Evolutionary conservation across 2,113 vertebrate species (phyloP).

Genomic region (Hyperopisus bebe): DNA sequence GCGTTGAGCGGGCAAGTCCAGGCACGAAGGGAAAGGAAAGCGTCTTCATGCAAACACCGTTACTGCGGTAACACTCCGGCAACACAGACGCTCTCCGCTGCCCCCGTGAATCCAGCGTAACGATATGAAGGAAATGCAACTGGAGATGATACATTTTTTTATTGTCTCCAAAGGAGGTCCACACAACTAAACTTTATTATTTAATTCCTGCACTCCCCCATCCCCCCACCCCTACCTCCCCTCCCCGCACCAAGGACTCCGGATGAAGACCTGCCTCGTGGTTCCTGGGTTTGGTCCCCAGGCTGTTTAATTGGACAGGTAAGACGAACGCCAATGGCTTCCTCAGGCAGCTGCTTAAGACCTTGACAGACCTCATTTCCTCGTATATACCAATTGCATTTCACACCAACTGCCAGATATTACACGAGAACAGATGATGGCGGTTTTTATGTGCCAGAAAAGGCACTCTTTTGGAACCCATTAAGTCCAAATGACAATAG

Average conservation of each 20-base stretch:
- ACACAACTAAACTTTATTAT: not conserved
- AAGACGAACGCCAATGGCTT: not conserved
- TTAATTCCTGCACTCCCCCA: not conserved
- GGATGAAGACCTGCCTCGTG: not conserved
- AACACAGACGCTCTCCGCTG: slow-evolving; percentile 32
- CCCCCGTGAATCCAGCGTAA: not conserved
- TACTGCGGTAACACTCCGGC: slow-evolving; percentile 69
- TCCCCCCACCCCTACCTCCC: not conserved
- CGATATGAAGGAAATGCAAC: slow-evolving; percentile 25
- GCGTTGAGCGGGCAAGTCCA: slow-evolving; percentile 61
- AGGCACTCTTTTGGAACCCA: not conserved
- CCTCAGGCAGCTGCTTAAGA: not conserved
- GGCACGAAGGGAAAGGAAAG: slow-evolving; percentile 53
- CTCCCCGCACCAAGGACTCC: not conserved
- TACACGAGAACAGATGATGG: not conserved
- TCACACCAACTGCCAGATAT: not conserved
- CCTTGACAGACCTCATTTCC: not conserved
- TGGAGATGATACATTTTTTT: not conserved
- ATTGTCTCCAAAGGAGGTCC: not conserved
- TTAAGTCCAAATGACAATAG: slow-evolving; percentile 1
- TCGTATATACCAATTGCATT: not conserved
- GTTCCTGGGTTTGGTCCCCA: not conserved
- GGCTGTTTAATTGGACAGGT: not conserved
- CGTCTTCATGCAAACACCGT: slow-evolving; percentile 42
- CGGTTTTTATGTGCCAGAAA: not conserved